Evolutionary conservation across 2,113 vertebrate species (phyloP), one percentile per base, ranked within the genome.

Genomic region (Bos indicus): DNA sequence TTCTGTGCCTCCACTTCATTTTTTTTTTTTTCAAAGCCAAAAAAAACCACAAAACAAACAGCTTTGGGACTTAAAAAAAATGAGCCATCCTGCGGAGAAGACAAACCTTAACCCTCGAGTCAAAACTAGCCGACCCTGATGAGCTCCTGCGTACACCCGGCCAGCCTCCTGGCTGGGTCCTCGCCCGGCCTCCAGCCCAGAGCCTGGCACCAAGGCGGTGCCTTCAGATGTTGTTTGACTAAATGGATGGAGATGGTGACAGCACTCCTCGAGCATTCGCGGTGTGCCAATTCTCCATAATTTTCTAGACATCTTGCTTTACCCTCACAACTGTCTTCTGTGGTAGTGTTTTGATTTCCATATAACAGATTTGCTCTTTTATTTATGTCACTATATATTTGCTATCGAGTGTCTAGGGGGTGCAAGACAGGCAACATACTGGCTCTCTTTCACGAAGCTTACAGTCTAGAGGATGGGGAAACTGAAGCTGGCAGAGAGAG

Each of bases 21-120:
- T 90, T 82, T 94, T 62, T 82, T 30, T 85, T 88, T 88, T 51
- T 14, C 83, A 86, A 46, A 92, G 78, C 46, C 87, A 78, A 46
- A 90, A 77, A 82, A 77, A 54, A 36, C 36, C 36, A 36, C 36
- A 36, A 36, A 46, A 46, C 40, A 46, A 90, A 43, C 10, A 48
- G 7, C 84, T 28, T 26, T 59, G 84, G 77, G 40, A 40, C 57
- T 71, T 59, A 40, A 62, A 83, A 89, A 92, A 62, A 74, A 23
- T 40, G 56, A 71, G n/a, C 88, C 59, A 25, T 85, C 26, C 1
- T 12, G 56, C n/a, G 14, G 71, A 59, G 64, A 83, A 89, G 43
- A 81, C 62, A 96, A 74, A 92, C 64, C 36, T 52, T 83, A 94
- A 95, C 26, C 36, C 43, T 92, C 64, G 26, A 90, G 81, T 95